A percentile compares a stretch with the other conserved stretches of the same genome.
Conservation (phyloP, 2,113 vertebrate species). For the Scolopax mira region DNA sequence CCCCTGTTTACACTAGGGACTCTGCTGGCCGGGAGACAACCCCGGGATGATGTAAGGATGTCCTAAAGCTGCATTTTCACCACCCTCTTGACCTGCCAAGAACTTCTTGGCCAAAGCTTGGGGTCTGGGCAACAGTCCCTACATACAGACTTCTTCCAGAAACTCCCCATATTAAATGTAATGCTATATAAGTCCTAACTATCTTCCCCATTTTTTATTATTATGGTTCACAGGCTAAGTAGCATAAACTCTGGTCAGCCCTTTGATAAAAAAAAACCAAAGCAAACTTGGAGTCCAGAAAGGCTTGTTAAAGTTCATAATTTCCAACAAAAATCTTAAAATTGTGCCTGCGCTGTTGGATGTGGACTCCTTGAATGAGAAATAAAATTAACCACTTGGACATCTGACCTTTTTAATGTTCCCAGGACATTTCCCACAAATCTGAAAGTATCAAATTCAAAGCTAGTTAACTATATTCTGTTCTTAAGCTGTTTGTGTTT, state of each 20-base stretch:
- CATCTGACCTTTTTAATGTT: background rate
- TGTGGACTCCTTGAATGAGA: background rate
- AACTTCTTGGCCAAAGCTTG: conserved; percentile 19
- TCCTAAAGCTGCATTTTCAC: conserved; percentile 50
- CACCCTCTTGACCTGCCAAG: conserved; percentile 30
- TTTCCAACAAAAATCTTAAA: background rate
- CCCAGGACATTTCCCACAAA: background rate
- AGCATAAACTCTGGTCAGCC: background rate
- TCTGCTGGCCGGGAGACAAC: background rate
- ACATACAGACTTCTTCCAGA: conserved; percentile 20
- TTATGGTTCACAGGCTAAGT: background rate
- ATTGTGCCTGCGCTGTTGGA: background rate
- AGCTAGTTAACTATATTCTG: background rate
- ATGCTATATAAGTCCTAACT: conserved; percentile 21
- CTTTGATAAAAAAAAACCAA: conserved; percentile 3
- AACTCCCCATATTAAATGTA: conserved; percentile 32
- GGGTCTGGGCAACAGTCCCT: conserved; percentile 35
- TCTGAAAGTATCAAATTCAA: background rate
- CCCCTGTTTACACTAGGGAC: conserved; percentile 23
- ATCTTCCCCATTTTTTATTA: background rate
- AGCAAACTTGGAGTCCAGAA: background rate
- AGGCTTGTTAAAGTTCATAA: background rate
- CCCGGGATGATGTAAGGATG: conserved; percentile 36
- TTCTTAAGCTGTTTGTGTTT: background rate
- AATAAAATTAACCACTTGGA: background rate